phyloP scores from a whole-genome alignment of 2,797 vertebrate genomes.

The Hoplostethus mediterraneus region DNA sequence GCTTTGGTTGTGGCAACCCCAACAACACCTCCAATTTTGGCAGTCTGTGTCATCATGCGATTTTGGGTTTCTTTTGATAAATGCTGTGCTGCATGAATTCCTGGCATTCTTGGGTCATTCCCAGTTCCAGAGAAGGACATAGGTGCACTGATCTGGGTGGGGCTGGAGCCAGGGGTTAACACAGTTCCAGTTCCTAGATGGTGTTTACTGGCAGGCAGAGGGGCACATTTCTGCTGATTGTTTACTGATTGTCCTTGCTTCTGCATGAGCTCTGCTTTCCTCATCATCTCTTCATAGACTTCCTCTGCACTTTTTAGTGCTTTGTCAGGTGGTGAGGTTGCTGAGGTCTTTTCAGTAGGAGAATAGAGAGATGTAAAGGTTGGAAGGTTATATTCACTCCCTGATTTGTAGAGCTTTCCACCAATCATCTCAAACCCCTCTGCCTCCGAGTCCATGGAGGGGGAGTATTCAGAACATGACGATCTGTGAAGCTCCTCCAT shows the following conservation, averaged over 20 bases:
- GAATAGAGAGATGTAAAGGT: conserved; percentile 98
- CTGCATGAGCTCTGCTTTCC: conserved; percentile 97
- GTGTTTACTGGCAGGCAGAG: conserved; percentile 83
- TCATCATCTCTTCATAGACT: conserved; percentile 99
- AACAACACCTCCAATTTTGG: conserved; percentile 85
- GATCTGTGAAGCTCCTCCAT: conserved; percentile 99
- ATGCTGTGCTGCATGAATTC: conserved; percentile 93
- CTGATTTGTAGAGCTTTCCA: conserved; percentile 95
- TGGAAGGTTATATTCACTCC: conserved; percentile 97
- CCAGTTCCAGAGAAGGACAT: conserved; percentile 89
- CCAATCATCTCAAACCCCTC: conserved; percentile 93
- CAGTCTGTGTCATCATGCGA: conserved; percentile 87
- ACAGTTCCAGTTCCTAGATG: conserved; percentile 90
- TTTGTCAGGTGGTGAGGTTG: conserved; percentile 86
- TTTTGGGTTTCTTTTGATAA: conserved; percentile 95
- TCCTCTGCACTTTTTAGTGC: conserved; percentile 98
- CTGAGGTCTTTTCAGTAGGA: conserved; percentile 90
- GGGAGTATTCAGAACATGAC: conserved; percentile 98
- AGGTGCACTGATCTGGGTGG: conserved; percentile 93
- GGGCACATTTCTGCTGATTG: conserved; percentile 61
- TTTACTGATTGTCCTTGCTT: conserved; percentile 81
- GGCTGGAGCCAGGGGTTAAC: conserved; percentile 96
- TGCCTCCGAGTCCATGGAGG: conserved; percentile 96
- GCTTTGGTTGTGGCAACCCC: conserved; percentile 77
- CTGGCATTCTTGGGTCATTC: conserved; percentile 86